Evolutionary conservation across 2,888 invertebrate genomes (phyloP).

Genomic region (Microdon myrmicae): DNA sequence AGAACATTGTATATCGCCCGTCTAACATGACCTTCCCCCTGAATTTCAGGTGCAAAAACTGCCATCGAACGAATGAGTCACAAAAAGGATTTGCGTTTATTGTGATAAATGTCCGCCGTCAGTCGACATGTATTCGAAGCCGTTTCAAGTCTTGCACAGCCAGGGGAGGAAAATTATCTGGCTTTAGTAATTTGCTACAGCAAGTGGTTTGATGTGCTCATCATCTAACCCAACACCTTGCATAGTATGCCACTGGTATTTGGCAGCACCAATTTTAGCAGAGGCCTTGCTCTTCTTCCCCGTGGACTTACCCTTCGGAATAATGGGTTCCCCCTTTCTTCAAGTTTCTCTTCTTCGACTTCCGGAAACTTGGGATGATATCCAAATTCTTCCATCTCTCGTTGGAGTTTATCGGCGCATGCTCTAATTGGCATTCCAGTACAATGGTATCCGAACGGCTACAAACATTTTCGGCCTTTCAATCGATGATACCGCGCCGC

Average conservation of each 20-base stretch:
- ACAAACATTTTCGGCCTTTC: conserved; percentile 88
- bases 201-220: conserved; percentile 92
- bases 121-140: conserved; percentile 95
- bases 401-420: conserved; percentile 95
- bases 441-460: conserved; percentile 98
- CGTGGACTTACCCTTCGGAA: conserved; percentile 86
- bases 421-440: conserved; percentile 99
- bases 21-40: conserved; percentile 94
- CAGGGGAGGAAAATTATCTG: conserved; percentile 95
- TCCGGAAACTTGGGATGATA: conserved; percentile 91
- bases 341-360: conserved; percentile 19
- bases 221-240: conserved; percentile 87
- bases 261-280: conserved; percentile 88
- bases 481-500: conserved; percentile 91
- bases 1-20: conserved; percentile 95
- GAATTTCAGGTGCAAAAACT: conserved; percentile 86
- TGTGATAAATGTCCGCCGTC: conserved; percentile 98
- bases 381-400: conserved; percentile 92
- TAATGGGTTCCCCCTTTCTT: conserved; percentile 69
- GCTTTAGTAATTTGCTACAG: conserved; percentile 93
- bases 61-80: conserved; percentile 98
- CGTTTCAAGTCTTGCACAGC: conserved; percentile 86
- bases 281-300: conserved; percentile 97
- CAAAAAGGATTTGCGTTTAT: conserved; percentile 98
- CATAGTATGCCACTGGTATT: conserved; percentile 99